A percentile compares a stretch with the other conserved stretches of the same genome.
Evolutionary conservation across 2,888 invertebrate genomes (phyloP).

Genomic region (Phyllotreta cruciferae): DNA sequence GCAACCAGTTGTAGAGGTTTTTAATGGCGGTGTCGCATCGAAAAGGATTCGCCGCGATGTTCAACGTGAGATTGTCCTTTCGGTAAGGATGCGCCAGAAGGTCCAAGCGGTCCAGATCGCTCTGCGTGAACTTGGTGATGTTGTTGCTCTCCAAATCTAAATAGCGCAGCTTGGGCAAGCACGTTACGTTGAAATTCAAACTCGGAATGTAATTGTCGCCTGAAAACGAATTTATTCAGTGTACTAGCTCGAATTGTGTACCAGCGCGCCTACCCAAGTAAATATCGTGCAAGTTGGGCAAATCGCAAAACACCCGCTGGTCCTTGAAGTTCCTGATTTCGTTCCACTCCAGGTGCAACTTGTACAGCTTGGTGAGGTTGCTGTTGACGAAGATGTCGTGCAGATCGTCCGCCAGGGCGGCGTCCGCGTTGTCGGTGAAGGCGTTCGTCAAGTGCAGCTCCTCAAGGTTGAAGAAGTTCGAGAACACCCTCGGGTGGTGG

Average conservation of each 20-base stretch:
- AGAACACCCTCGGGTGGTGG: constrained; percentile 73
- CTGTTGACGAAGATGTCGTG: constrained; percentile 76
- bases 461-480: constrained; percentile 72
- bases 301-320: constrained; percentile 72
- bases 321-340: constrained; percentile 73
- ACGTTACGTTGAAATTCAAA: constrained; percentile 71
- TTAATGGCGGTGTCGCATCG: constrained; percentile 71
- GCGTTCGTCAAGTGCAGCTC: constrained; percentile 77
- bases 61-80: constrained; percentile 63
- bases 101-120: constrained; percentile 67
- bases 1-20: constrained; percentile 70
- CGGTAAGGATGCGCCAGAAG: constrained; percentile 59
- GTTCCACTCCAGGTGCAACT: constrained; percentile 79
- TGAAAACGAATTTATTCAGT: not conserved
- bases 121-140: constrained; percentile 65
- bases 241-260: not conserved
- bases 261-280: constrained; percentile 62
- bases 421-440: constrained; percentile 71
- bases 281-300: constrained; percentile 71
- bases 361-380: constrained; percentile 69
- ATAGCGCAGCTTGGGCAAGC: constrained; percentile 70
- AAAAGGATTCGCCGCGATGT: constrained; percentile 73
- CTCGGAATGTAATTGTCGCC: constrained; percentile 69
- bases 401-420: constrained; percentile 69
- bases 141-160: constrained; percentile 74